A percentile compares a stretch with the other conserved stretches of the same genome.
Conservation (phyloP, 2,113 vertebrate genomes). For the Pelvicachromis taeniatus region DNA sequence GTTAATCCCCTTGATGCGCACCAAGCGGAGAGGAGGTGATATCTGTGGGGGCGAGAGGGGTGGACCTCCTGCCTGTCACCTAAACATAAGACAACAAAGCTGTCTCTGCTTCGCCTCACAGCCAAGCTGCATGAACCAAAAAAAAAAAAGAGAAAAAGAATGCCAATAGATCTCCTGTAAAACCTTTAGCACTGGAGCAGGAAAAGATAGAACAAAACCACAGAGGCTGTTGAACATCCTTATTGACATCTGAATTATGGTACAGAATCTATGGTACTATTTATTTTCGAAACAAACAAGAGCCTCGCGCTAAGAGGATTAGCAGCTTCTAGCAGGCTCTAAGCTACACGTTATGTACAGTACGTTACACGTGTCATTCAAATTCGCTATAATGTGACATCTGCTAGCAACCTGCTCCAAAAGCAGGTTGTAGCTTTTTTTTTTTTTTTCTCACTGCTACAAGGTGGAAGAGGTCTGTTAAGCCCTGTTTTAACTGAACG, state of each 20-base stretch:
- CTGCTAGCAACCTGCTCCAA: not conserved
- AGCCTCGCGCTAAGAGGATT: constrained; percentile 3
- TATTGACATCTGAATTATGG: constrained; percentile 10
- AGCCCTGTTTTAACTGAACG: not conserved
- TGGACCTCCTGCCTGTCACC: constrained; percentile 59
- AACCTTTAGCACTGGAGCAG: not conserved
- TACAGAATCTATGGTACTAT: not conserved
- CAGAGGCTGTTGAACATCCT: not conserved
- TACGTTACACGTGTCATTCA: not conserved
- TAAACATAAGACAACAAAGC: constrained; percentile 38
- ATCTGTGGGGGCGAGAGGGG: constrained; percentile 40
- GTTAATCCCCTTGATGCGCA: constrained; percentile 51
- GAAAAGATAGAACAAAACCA: not conserved
- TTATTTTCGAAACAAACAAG: not conserved
- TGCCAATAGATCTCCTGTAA: not conserved
- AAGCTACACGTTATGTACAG: not conserved
- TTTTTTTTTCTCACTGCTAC: not conserved
- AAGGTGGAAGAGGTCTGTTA: not conserved
- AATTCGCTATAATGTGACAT: not conserved
- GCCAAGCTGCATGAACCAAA: not conserved
- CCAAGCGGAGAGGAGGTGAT: constrained; percentile 44
- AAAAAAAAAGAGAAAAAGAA: not conserved
- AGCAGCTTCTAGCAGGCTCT: not conserved
- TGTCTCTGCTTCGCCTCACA: not conserved
- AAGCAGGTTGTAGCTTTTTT: not conserved